A percentile compares a stretch with the other conserved stretches of the same genome.
phyloP scores from a whole-genome alignment of 2,888 invertebrate genomes.

The Eucera pruinosa region DNA sequence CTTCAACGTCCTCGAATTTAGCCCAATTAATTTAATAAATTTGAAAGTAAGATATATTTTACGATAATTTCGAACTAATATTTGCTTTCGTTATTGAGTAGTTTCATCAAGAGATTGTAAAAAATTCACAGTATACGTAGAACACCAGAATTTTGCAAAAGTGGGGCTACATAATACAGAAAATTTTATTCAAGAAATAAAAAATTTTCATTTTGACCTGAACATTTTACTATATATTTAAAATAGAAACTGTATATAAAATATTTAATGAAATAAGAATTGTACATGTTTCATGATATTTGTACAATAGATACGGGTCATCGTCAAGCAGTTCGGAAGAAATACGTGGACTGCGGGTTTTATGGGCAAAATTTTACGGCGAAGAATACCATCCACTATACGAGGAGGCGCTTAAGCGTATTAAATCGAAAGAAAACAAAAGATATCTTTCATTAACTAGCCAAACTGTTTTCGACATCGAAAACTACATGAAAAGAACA shows the following conservation, averaged over 20 bases:
- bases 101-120: too few relatives aligned
- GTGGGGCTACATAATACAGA: too few relatives aligned
- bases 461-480: conserved; percentile 80
- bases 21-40: too few relatives aligned
- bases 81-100: too few relatives aligned
- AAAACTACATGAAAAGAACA: conserved; percentile 82
- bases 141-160: background rate
- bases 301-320: conserved; percentile 74
- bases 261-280: background rate
- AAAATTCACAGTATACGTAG: background rate
- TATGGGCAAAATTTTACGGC: conserved; percentile 81
- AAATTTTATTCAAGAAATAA: too few relatives aligned
- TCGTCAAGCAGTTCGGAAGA: conserved; percentile 69
- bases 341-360: conserved; percentile 70
- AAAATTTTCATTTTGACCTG: background rate
- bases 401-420: conserved; percentile 73
- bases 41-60: too few relatives aligned
- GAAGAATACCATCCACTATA: conserved; percentile 78
- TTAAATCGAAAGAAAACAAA: conserved; percentile 77
- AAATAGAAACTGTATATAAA: background rate
- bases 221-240: background rate
- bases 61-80: too few relatives aligned
- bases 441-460: conserved; percentile 76
- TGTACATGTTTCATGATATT: background rate
- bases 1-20: too few relatives aligned